A percentile compares a stretch with the other conserved stretches of the same genome.
phyloP scores from a whole-genome alignment of 2,797 vertebrate genomes.

The Molossus molossus region DNA sequence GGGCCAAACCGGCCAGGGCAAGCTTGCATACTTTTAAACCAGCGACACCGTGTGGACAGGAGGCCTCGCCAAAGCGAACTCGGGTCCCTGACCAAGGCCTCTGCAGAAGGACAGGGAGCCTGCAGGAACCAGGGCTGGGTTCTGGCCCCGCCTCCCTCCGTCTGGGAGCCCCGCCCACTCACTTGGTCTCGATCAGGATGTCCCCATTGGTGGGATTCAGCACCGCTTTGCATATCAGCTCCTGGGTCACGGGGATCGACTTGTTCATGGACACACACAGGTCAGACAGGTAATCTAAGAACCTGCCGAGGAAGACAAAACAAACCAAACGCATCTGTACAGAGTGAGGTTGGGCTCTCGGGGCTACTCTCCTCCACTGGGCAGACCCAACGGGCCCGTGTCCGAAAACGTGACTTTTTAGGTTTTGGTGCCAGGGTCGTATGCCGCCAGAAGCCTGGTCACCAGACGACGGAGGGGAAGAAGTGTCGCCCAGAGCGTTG shows the following conservation, averaged over 20 bases:
- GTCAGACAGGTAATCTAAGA: constrained; percentile 99
- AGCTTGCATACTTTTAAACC: neutral
- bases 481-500: neutral
- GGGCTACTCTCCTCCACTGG: neutral
- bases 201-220: constrained; percentile 96
- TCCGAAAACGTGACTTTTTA: neutral
- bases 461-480: neutral
- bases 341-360: neutral
- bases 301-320: constrained; percentile 89
- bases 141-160: neutral
- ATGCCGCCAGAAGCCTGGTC: neutral
- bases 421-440: rapidly evolving
- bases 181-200: constrained; percentile 99
- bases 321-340: neutral
- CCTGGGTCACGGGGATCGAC: constrained; percentile 99
- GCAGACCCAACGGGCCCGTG: rapidly evolving
- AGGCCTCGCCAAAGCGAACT: neutral
- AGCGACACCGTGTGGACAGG: neutral
- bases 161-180: constrained; percentile 76
- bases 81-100: too few species aligned
- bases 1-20: too few species aligned
- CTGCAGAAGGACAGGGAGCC: neutral
- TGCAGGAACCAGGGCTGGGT: neutral
- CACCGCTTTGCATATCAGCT: constrained; percentile 98
- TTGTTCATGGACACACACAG: constrained; percentile 99